A percentile compares a stretch with the other conserved stretches of the same genome.
Conservation (phyloP, 2,888 invertebrate species). For the Mamestra brassicae region DNA sequence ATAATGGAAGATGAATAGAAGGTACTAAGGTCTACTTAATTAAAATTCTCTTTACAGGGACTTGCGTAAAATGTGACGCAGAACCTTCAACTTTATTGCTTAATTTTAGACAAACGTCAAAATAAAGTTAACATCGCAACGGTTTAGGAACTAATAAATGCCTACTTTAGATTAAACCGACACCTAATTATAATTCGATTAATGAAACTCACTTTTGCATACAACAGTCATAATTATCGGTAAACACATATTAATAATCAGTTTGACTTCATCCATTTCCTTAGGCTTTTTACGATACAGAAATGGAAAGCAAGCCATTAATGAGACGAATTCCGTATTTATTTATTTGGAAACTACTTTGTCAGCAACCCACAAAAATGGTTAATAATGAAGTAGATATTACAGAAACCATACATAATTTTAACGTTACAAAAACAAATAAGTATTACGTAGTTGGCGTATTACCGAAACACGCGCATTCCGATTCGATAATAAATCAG, state of each 20-base stretch:
- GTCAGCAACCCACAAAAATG: not conserved
- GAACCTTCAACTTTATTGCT: not conserved
- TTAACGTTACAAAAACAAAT: conserved; percentile 34
- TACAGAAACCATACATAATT: conserved; percentile 13
- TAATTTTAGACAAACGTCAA: not conserved
- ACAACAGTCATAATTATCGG: conserved; percentile 3
- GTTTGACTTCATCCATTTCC: not conserved
- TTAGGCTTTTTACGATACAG: not conserved
- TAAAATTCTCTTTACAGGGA: not conserved
- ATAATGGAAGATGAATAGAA: not conserved
- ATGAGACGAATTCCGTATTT: conserved; percentile 5
- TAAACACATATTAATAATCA: conserved; percentile 5
- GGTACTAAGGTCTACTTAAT: too few species aligned
- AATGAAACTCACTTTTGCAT: conserved; percentile 6
- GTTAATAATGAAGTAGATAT: conserved; percentile 6
- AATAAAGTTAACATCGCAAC: not conserved
- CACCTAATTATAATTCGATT: conserved; percentile 13
- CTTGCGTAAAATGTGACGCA: not conserved
- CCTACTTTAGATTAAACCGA: not conserved
- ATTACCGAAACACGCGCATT: conserved; percentile 36
- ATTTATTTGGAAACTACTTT: conserved; percentile 18
- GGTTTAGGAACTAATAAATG: not conserved
- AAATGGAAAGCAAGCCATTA: conserved; percentile 15
- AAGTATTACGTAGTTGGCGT: conserved; percentile 21
- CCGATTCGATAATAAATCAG: conserved; percentile 37